A percentile compares a stretch with the other conserved stretches of the same genome.
Evolutionary conservation across 2,113 vertebrate genomes (phyloP).

Genomic region (Erythrocebus patas): DNA sequence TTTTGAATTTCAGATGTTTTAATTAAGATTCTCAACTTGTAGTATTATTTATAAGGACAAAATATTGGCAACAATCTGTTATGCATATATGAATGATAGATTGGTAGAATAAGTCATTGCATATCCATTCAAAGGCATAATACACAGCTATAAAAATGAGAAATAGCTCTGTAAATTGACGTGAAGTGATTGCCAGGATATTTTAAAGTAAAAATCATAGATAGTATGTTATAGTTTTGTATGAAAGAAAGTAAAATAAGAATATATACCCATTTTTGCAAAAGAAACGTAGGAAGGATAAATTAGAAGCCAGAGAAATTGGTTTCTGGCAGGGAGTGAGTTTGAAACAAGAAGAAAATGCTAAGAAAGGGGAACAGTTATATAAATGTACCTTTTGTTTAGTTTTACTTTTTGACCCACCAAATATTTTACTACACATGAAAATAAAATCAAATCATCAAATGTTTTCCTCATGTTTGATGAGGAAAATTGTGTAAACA

Average conservation of each 20-base stretch:
- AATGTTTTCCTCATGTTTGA: background rate
- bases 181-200: background rate
- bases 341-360: background rate
- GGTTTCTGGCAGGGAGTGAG: background rate
- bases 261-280: background rate
- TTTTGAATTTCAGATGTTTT: background rate
- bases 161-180: background rate
- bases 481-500: background rate
- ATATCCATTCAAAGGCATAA: background rate
- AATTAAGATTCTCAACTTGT: background rate
- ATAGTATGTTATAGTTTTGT: background rate
- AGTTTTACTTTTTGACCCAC: background rate
- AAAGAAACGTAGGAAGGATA: background rate
- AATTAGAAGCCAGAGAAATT: background rate
- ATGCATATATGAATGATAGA: background rate
- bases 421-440: background rate
- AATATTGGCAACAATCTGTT: background rate
- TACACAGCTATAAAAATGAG: background rate
- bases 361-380: background rate
- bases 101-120: background rate
- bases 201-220: background rate
- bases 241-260: background rate
- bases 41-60: constrained; percentile 10
- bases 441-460: background rate
- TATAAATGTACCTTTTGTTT: background rate